Conservation (phyloP, 2,113 vertebrate genomes). For the Taurulus bubalis region DNA sequence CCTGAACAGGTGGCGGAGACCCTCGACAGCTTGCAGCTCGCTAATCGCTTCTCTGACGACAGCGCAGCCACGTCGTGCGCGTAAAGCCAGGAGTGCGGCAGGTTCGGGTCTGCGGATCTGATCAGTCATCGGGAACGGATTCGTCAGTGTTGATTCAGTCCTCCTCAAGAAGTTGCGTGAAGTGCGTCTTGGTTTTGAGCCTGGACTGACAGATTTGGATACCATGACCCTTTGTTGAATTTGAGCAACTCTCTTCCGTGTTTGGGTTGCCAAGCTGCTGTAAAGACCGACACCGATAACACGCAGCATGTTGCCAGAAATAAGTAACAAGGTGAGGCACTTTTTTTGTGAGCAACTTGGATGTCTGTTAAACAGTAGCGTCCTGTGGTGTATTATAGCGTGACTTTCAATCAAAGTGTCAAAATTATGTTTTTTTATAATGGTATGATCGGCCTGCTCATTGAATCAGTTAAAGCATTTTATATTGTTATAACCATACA, state of each 20-base stretch:
- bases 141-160: constrained; percentile 15
- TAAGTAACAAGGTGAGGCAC: constrained; percentile 83
- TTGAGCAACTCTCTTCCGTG: constrained; percentile 48
- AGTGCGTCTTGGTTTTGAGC: constrained; percentile 1
- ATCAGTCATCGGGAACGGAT: constrained; percentile 53
- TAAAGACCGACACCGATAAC: constrained; percentile 23
- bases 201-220: constrained; percentile 46
- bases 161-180: not conserved
- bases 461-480: not conserved
- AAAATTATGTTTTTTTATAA: not conserved
- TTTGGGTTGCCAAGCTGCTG: constrained; percentile 45
- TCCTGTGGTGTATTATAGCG: not conserved
- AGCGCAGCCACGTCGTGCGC: constrained; percentile 54
- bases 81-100: constrained; percentile 57
- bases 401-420: not conserved
- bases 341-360: not conserved
- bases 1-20: constrained; percentile 80
- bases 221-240: constrained; percentile 67
- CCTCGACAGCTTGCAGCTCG: constrained; percentile 70
- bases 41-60: constrained; percentile 80
- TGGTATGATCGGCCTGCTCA: not conserved
- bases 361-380: not conserved
- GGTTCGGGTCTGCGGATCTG: constrained; percentile 31
- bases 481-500: not conserved
- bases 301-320: constrained; percentile 84